Base-by-base conservation (phyloP, 64 coral and sea anemone genomes). In the Pachyseris speciosa region DNA sequence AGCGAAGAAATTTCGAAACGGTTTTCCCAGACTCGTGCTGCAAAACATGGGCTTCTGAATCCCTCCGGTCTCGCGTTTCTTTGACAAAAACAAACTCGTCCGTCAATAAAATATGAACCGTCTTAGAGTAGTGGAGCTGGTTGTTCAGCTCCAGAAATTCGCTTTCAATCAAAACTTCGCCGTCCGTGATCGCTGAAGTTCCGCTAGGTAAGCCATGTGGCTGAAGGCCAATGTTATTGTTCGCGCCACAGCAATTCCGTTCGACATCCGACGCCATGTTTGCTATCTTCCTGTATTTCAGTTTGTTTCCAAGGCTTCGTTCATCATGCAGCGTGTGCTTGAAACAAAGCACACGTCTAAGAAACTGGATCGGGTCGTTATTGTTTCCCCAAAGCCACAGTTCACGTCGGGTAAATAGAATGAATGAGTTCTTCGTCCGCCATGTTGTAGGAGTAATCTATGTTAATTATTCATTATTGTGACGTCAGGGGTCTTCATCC, bases 81-180 rank as follows among this genome's bases (percentile, higher is more conserved):
- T 80, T 92, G 7, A 92, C 61, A 47, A 84, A 92, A 25, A 92
- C 31, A 74, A 92, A 92, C 44, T 92, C 89, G 5, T 80, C 80
- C 29, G 89, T 92, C 25, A 92, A 55, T 45, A 92, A 63, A 84
- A 92, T 92, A 47, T 83, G 67, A 38, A 92, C 89, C 5, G 80
- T 45, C 37, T 92, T 92, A 53, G 80, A 80, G 20, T 37, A 64
- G 34, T 83, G 83, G 24, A 84, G 78, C 29, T 92, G 89, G 57
- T 68, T 71, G 43, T 84, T 63, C 1, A 92, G 51, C 68, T 92
- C 89, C 7, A 84, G 29, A 57, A 92, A 92, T 65, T 92, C 89
- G 22, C 89, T 83, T 42, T 92, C 89, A 83, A 92, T 92, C 78
- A 92, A 74, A 78, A 92, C 78, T n/a, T 92, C 79, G 17, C 79